Evolutionary conservation across 2,888 invertebrate genomes (phyloP).

Genomic region (Drosophila borealis): DNA sequence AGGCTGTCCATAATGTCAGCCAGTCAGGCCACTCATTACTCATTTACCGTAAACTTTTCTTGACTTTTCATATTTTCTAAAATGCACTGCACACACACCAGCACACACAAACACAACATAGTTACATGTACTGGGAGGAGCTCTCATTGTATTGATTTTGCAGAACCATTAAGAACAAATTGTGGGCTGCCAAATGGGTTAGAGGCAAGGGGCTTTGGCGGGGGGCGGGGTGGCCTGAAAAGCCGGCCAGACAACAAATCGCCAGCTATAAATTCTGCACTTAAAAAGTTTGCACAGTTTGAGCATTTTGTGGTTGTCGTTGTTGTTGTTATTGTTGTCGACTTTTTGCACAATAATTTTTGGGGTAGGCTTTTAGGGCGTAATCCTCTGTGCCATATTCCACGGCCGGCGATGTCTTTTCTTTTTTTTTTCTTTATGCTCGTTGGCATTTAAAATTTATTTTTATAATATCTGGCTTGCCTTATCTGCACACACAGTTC

Average conservation of each 20-base stretch:
- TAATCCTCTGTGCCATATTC: neutral
- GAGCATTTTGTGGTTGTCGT: constrained; percentile 34
- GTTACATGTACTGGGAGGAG: constrained; percentile 7
- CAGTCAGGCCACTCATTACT: constrained; percentile 74
- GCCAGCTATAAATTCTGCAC: constrained; percentile 76
- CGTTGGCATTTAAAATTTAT: constrained; percentile 36
- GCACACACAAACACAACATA: constrained; percentile 7
- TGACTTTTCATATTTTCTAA: constrained; percentile 78
- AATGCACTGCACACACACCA: constrained; percentile 46
- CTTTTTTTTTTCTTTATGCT: constrained; percentile 9
- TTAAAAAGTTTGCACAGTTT: constrained; percentile 76
- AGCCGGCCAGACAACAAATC: constrained; percentile 73
- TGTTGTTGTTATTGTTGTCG: constrained; percentile 18
- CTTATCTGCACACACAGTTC: constrained; percentile 33
- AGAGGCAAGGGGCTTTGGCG: constrained; percentile 1
- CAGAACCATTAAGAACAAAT: constrained; percentile 67
- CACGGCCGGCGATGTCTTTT: neutral
- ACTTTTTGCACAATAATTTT: constrained; percentile 41
- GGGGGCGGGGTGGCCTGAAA: constrained; percentile 14
- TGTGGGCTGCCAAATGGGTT: constrained; percentile 37
- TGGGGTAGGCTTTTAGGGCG: constrained; percentile 26
- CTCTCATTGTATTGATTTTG: constrained; percentile 68
- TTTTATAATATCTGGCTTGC: constrained; percentile 30
- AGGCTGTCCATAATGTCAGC: constrained; percentile 58
- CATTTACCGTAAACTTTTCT: constrained; percentile 75